phyloP scores from a whole-genome alignment of 1,140 invertebrate species.

The Adelges cooleyi region DNA sequence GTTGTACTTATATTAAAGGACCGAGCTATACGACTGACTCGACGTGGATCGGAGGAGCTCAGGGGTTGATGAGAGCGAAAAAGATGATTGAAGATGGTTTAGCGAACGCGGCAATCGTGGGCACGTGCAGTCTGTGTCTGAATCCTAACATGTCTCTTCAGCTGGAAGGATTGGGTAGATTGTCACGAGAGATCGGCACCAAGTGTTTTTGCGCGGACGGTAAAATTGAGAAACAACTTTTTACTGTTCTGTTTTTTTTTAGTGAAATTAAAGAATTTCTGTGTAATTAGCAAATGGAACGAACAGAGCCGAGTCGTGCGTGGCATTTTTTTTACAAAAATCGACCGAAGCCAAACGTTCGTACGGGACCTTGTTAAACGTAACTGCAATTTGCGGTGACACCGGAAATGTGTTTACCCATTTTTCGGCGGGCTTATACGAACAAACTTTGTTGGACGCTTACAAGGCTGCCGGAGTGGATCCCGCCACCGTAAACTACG shows the following conservation, averaged over 20 bases:
- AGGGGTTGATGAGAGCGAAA: slow-evolving; percentile 51
- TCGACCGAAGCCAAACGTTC: slow-evolving; percentile 42
- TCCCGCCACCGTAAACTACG: slow-evolving; percentile 41
- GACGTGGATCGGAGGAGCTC: slow-evolving; percentile 58
- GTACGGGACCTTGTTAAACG: slow-evolving; percentile 48
- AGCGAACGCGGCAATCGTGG: slow-evolving; percentile 59
- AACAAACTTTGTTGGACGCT: not conserved
- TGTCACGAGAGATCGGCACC: slow-evolving; percentile 51
- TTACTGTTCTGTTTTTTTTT: not conserved
- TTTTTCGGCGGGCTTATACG: not conserved
- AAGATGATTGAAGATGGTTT: slow-evolving; percentile 48
- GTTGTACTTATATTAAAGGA: slow-evolving; percentile 44
- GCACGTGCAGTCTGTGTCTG: slow-evolving; percentile 48
- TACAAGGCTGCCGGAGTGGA: slow-evolving; percentile 38
- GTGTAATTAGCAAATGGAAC: slow-evolving; percentile 46
- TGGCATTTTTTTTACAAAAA: slow-evolving; percentile 49
- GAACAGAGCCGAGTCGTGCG: slow-evolving; percentile 48
- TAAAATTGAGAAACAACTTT: no score
- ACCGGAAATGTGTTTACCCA: slow-evolving; percentile 38
- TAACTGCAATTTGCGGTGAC: slow-evolving; percentile 48
- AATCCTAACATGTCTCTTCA: slow-evolving; percentile 52
- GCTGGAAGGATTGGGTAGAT: slow-evolving; percentile 46
- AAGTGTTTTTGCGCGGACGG: slow-evolving; percentile 57
- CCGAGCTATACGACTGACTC: slow-evolving; percentile 59
- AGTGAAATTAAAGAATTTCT: not conserved